Conservation (phyloP, 2,888 invertebrate species). For the Caenorhabditis sp. region DNA sequence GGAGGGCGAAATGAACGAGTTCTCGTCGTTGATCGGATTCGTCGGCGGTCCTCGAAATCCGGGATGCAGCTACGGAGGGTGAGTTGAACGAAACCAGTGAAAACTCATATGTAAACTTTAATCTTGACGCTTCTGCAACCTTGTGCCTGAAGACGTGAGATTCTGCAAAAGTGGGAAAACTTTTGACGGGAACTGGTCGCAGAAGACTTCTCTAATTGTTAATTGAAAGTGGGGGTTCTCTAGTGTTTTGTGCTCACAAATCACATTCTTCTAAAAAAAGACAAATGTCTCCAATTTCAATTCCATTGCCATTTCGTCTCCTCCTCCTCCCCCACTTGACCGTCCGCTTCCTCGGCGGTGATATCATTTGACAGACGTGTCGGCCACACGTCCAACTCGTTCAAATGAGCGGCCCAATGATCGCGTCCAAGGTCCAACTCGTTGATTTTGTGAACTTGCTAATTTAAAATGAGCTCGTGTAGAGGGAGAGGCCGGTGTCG, state of each 20-base stretch:
- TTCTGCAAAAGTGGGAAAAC: no score
- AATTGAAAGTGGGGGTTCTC: no score
- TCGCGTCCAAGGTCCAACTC: neutral
- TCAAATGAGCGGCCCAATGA: neutral
- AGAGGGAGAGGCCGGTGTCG: neutral
- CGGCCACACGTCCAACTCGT: neutral
- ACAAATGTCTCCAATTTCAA: no score
- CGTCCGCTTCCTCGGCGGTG: neutral
- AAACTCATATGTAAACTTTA: neutral
- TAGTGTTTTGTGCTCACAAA: no score
- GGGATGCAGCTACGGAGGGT: constrained; percentile 61
- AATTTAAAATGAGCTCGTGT: neutral
- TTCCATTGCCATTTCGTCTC: no score
- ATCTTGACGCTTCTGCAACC: no score
- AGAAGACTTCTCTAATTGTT: constrained; percentile 13
- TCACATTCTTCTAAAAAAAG: no score
- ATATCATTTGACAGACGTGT: constrained; percentile 40
- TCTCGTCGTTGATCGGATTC: constrained; percentile 60
- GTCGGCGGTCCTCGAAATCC: constrained; percentile 51
- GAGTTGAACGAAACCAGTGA: constrained; percentile 10
- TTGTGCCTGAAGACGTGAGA: constrained; percentile 33
- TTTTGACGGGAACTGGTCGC: neutral
- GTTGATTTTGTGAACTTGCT: constrained; percentile 38
- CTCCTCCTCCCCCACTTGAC: constrained; percentile 3
- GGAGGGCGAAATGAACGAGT: constrained; percentile 59